Conservation (phyloP, 2,113 vertebrate species). For the Mesoclemmys tuberculata region DNA sequence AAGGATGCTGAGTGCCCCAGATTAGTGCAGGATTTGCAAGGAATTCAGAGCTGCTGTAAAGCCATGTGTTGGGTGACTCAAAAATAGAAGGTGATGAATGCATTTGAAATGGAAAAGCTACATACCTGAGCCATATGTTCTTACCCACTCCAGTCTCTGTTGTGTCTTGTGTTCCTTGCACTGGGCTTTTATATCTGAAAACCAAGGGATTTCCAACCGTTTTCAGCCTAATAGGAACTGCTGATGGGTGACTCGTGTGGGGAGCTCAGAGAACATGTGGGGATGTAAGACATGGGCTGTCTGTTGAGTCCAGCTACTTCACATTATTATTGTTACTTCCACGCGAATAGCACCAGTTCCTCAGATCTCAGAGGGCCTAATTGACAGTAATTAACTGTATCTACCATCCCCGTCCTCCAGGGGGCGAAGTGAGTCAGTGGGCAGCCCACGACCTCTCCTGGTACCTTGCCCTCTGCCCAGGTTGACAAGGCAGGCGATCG, state of each 20-base stretch:
- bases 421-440: no score
- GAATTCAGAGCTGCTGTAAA: not conserved
- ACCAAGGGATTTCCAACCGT: not conserved
- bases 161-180: rapidly evolving
- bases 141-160: not conserved
- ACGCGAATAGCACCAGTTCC: no score
- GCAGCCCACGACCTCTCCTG: no score
- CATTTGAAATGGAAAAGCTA: not conserved
- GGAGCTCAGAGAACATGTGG: rapidly evolving
- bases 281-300: no score
- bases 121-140: not conserved
- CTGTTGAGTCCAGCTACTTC: no score
- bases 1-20: constrained; percentile 6
- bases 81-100: not conserved
- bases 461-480: no score
- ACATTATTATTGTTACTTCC: no score
- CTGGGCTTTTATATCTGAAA: not conserved
- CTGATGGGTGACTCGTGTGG: rapidly evolving
- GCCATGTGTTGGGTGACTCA: not conserved
- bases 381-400: no score
- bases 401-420: no score
- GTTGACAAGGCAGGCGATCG: no score
- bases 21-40: constrained; percentile 54
- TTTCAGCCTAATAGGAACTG: not conserved
- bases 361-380: no score